These are phyloP conservation scores for Staurois parvus DNA, from an alignment of 2,797 vertebrate species.

Conservation along the genomic window DNA sequence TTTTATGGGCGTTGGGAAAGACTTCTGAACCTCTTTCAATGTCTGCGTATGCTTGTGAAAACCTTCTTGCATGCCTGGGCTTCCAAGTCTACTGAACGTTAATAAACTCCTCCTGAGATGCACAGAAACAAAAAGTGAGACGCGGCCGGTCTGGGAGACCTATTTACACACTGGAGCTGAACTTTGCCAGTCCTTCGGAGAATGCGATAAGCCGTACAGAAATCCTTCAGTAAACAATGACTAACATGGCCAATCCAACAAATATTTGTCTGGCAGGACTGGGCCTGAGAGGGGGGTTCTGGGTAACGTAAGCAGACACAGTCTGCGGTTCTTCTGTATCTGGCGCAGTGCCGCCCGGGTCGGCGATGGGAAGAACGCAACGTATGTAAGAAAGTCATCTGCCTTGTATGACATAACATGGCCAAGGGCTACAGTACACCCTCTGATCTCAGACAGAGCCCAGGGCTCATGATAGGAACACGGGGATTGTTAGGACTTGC, in stretches of 20 bases:
- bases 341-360: background rate
- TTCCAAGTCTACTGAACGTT: too few species aligned
- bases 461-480: background rate
- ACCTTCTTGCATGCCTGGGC: too few species aligned
- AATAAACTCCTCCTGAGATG: too few species aligned
- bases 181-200: background rate
- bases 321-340: background rate
- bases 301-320: background rate
- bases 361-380: background rate
- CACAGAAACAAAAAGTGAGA: too few species aligned
- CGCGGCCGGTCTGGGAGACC: too few species aligned
- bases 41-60: too few species aligned
- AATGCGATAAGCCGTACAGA: background rate
- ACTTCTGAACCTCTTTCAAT: too few species aligned
- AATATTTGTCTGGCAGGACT: conserved; percentile 19
- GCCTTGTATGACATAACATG: conserved; percentile 11
- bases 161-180: background rate
- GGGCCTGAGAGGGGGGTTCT: background rate
- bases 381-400: background rate
- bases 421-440: background rate
- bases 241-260: background rate
- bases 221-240: conserved; percentile 31
- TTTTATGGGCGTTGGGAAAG: too few species aligned
- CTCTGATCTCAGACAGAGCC: background rate
- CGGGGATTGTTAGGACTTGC: background rate